phyloP scores from a whole-genome alignment of 92 coral and sea anemone genomes.

The Paragorgia papillata region DNA sequence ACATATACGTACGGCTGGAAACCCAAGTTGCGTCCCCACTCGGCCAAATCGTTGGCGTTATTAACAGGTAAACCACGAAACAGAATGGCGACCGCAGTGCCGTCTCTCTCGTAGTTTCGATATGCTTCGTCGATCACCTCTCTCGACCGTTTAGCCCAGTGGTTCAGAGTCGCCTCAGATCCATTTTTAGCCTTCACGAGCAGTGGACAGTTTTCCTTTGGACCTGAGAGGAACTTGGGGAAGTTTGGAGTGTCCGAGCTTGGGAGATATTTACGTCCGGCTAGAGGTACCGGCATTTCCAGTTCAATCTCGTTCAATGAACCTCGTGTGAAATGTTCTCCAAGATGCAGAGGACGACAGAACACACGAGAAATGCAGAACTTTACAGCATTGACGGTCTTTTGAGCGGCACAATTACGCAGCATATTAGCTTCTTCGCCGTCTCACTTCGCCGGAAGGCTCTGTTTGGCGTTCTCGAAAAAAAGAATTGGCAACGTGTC shows the following conservation, averaged over 20 bases:
- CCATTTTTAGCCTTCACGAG: slow-evolving; percentile 28
- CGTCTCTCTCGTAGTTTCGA: slow-evolving; percentile 27
- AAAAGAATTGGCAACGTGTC: no score
- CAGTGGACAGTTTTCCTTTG: slow-evolving; percentile 41
- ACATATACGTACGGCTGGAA: slow-evolving; percentile 30
- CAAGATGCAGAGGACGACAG: no score
- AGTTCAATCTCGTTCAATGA: no score
- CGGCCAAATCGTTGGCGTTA: slow-evolving; percentile 44
- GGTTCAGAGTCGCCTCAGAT: slow-evolving; percentile 36
- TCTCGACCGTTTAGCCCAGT: slow-evolving; percentile 51
- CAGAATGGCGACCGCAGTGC: slow-evolving; percentile 35
- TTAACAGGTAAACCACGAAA: slow-evolving; percentile 59
- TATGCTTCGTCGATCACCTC: slow-evolving; percentile 50
- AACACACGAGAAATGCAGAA: no score
- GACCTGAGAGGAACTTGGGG: slow-evolving; percentile 56
- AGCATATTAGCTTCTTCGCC: no score
- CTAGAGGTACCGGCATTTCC: background rate
- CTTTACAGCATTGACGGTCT: no score
- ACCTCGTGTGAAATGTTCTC: no score
- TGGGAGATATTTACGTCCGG: slow-evolving; percentile 48
- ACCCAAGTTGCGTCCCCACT: background rate
- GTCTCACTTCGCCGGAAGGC: no score
- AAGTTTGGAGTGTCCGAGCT: slow-evolving; percentile 47
- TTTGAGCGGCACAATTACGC: no score
- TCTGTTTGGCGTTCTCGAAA: no score